These are phyloP conservation scores for Prunella fulvescens DNA, from an alignment of 2,113 vertebrate species.

Conservation along the genomic window DNA sequence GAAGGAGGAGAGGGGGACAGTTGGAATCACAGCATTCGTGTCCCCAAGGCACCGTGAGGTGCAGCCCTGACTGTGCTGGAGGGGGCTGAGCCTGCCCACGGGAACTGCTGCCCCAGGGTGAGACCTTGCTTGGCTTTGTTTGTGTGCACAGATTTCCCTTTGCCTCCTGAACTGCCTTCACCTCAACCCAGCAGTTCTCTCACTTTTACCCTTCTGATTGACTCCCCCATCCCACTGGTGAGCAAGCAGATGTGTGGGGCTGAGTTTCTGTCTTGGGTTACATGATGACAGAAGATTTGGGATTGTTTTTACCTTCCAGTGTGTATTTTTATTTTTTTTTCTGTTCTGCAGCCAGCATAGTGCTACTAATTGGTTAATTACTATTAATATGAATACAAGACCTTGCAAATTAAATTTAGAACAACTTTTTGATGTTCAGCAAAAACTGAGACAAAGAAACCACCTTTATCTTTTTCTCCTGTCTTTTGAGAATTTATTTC, in stretches of 20 bases:
- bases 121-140: neutral
- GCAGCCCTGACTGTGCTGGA: neutral
- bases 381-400: neutral
- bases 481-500: neutral
- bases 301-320: neutral
- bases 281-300: neutral
- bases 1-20: neutral
- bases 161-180: neutral
- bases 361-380: neutral
- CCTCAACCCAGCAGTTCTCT: neutral
- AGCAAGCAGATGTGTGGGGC: neutral
- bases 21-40: rapidly evolving
- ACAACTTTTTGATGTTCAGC: neutral
- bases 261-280: neutral
- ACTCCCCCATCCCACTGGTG: no score
- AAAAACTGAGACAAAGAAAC: neutral
- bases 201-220: neutral
- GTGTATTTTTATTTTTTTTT: neutral
- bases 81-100: neutral
- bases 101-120: neutral
- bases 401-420: neutral
- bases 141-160: neutral
- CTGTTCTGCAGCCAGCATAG: neutral
- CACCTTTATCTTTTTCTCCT: neutral
- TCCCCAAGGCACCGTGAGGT: rapidly evolving